Conservation (phyloP, 2,797 vertebrate species). For the Crenichthys baileyi region DNA sequence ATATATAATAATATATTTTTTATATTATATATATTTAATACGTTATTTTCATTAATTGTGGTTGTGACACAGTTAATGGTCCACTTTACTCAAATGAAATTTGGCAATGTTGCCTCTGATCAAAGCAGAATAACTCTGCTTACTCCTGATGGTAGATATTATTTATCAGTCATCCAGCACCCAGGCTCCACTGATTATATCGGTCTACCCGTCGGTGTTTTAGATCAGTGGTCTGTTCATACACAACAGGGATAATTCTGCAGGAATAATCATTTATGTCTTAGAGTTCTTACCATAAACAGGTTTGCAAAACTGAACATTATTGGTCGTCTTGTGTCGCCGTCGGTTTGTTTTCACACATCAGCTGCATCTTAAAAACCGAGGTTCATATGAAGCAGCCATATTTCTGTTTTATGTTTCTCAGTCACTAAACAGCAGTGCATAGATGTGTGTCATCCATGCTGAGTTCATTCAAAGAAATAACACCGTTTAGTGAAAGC, state of each 20-base stretch:
- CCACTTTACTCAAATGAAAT: not conserved
- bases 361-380: not conserved
- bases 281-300: not conserved
- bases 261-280: not conserved
- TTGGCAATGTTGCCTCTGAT: not conserved
- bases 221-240: not conserved
- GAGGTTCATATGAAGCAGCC: not conserved
- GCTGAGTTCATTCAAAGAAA: not conserved
- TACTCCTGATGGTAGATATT: not conserved
- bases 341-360: not conserved
- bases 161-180: not conserved
- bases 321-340: not conserved
- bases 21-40: too few relatives aligned
- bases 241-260: not conserved
- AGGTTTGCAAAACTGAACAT: not conserved
- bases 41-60: not conserved
- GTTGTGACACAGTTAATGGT: not conserved
- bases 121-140: not conserved
- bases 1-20: too few relatives aligned
- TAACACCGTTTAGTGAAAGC: not conserved
- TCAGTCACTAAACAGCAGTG: not conserved
- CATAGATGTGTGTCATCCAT: not conserved
- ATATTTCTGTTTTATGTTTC: not conserved
- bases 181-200: not conserved
- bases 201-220: not conserved